Evolutionary conservation across 2,113 vertebrate genomes (phyloP), one percentile per base, ranked within the genome.

Genomic region (Lepus europaeus): DNA sequence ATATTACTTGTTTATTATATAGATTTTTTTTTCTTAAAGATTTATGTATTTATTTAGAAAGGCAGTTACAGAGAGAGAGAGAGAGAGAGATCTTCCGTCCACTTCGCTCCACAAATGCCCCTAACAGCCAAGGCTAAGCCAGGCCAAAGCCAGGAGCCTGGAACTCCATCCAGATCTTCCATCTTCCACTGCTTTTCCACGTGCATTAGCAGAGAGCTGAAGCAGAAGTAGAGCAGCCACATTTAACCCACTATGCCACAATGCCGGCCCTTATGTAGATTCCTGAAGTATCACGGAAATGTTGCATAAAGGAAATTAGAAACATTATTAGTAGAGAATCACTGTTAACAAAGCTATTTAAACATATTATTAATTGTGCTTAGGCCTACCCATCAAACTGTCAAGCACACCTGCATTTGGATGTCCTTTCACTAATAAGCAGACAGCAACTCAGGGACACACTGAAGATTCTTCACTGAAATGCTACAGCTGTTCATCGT

Each of bases 331-430:
- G 53, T 39, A 73, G 6, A 87, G 31, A 80, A 80, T 70, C 39
- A 29, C 56, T 73, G 31, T 69, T 85, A 92, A 77, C 77, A 86
- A 78, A 78, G 51, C 73, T 53, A 73, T 8, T 23, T 13, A 88
- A 73, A 69, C 72, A 85, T 45, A 89, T 29, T 83, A 39, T 79
- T 79, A 87, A 87, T 36, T 87, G 29, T 70, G 69, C 5, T 36
- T 36, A 61, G 5, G 11, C 7, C 5, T 23, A 61, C 11, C 17
- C 61, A 84, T 61, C 49, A 59, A 68, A 69, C 29, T 77, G 16
- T 83, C 66, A 56, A 73, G 59, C 76, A 70, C 76, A 93, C 83
- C 69, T 80, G 63, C 76, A 64, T 25, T 89, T 68, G 69, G 89
- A 83, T 13, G 69, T 77, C 78, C 83, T 89, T 89, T 76, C 61